Base-by-base conservation (phyloP, 2,113 vertebrate genomes). In the Vulpes vulpes region DNA sequence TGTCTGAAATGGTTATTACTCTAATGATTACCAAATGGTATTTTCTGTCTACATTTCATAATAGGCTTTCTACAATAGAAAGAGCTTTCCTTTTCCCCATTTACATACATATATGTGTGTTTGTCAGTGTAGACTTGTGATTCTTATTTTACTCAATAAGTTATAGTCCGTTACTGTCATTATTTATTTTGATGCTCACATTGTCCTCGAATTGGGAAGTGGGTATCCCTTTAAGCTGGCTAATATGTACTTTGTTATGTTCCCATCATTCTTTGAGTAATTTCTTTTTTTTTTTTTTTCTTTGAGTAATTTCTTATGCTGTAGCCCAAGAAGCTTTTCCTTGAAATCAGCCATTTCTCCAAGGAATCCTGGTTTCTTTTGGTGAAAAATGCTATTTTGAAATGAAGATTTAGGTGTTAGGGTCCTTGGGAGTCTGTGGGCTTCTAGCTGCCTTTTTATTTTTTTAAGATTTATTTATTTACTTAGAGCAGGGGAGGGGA, bases 321-420 rank as follows among this genome's bases (percentile, higher is more conserved):
- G 43, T 76, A 32, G 60, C 16, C 82, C 57, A 91, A n/a, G 81
- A 96, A 86, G 32, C 27, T 86, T 73, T 57, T 35, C 32, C 49
- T 20, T 69, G 69, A 95, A 92, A 82, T 83, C 16, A 78, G 32
- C 43, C 76, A 83, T 95, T 96, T 83, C 55, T 89, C 74, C 6
- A 73, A 91, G 43, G 73, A 81, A 3, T 32, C 14, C n/a, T 87
- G 27, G 7, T 17, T 55, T 65, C 25, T 78, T 88, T 78, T 74
- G 20, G 20, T 92, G 53, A 83, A 89, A 69, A 71, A 49, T 67
- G 11, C 17, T 95, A 55, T 79, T 89, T 89, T 78, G 35, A 96
- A 62, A 55, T 92, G 89, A 92, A 55, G 53, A 92, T 91, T 38
- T 91, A 73, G 67, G 35, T 51, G 8, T 65, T 67, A 25, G 88